A percentile compares a stretch with the other conserved stretches of the same genome.
These are phyloP conservation scores for Geotrypetes seraphini DNA, from an alignment of 2,797 vertebrate species.

Conservation along the genomic window DNA sequence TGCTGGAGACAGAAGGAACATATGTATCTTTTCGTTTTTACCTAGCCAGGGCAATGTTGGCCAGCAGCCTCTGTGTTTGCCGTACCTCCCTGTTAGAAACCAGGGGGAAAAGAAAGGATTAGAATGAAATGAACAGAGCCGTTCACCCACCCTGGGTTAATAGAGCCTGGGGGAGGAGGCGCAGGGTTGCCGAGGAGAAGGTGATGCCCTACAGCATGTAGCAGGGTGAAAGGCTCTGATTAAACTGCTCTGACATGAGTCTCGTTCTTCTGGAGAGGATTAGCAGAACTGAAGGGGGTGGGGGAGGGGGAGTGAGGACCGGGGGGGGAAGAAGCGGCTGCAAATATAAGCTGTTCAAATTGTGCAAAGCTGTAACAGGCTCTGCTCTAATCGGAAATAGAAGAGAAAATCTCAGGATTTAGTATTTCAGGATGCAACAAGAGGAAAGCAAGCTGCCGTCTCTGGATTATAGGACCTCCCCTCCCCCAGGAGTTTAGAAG, in stretches of 20 bases:
- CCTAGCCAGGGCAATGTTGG: not conserved
- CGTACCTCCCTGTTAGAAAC: not conserved
- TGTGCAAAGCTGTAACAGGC: not conserved
- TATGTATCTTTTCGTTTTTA: too few species aligned
- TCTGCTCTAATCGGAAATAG: not conserved
- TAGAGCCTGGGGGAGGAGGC: not conserved
- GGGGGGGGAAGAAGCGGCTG: not conserved
- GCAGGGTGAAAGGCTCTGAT: slow-evolving; percentile 5
- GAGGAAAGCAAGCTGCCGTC: not conserved
- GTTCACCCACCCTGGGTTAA: not conserved
- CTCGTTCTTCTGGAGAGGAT: slow-evolving; percentile 6
- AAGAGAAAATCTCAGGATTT: not conserved
- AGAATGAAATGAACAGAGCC: not conserved
- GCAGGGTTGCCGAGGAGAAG: too few species aligned
- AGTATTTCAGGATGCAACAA: not conserved
- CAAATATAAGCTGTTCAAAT: slow-evolving; percentile 1
- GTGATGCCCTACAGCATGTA: not conserved
- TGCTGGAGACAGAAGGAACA: too few species aligned
- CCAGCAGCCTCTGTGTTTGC: not conserved
- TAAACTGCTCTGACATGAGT: slow-evolving; percentile 8
- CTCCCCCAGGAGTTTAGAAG: too few species aligned
- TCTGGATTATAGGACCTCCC: too few species aligned
- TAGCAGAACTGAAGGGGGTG: too few species aligned
- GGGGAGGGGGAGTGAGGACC: too few species aligned
- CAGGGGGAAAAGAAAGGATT: not conserved